Conservation (phyloP, 2,113 vertebrate genomes). For the Sclerurus mexicanus region DNA sequence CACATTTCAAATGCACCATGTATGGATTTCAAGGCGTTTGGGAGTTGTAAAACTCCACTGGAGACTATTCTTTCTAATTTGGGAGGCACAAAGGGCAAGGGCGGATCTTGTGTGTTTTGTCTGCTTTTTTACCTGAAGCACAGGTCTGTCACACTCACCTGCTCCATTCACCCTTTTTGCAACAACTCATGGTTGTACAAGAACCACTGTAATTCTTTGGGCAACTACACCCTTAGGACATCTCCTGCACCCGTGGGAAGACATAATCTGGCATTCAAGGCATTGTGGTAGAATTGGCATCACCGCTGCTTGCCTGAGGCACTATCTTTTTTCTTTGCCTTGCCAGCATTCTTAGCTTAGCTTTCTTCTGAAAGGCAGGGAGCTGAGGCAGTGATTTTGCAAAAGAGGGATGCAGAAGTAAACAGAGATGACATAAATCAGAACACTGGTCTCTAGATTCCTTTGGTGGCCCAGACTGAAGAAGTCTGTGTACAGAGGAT, state of each 20-base stretch:
- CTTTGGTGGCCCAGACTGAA: background rate
- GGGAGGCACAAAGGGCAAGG: background rate
- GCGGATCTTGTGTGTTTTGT: background rate
- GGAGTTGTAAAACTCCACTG: background rate
- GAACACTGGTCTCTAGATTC: background rate
- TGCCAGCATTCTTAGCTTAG: background rate
- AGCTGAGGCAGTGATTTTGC: background rate
- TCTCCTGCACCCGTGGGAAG: conserved; percentile 30
- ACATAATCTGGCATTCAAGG: conserved; percentile 47
- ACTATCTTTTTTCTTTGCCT: background rate
- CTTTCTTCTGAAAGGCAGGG: background rate
- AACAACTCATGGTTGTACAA: background rate
- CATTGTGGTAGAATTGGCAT: conserved; percentile 51
- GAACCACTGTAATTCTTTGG: conserved; percentile 4
- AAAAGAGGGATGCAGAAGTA: background rate
- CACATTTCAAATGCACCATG: background rate
- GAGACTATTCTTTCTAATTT: background rate
- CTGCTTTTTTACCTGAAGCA: background rate
- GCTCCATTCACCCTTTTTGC: background rate
- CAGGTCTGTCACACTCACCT: background rate
- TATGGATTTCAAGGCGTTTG: background rate
- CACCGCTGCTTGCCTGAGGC: conserved; percentile 30
- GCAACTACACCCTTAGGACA: conserved; percentile 38
- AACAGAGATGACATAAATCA: background rate
- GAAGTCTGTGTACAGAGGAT: background rate